Evolutionary conservation across 2,113 vertebrate species (phyloP).

Genomic region (Athene cunicularia): DNA sequence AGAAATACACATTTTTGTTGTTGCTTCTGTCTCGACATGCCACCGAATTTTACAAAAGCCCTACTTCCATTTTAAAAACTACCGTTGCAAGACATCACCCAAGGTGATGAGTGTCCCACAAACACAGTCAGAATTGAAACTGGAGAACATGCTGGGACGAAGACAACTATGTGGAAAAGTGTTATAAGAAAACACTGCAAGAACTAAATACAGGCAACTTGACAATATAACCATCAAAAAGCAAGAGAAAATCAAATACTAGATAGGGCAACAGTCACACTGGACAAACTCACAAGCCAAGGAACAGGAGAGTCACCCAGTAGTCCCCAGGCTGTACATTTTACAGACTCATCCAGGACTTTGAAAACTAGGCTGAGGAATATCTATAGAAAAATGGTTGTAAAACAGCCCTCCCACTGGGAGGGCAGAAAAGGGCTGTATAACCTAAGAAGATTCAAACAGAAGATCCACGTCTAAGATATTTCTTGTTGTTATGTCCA

Average conservation of each 20-base stretch:
- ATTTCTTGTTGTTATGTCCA: not conserved
- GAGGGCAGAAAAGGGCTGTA: not conserved
- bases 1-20: not conserved
- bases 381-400: not conserved
- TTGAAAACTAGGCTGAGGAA: not conserved
- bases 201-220: not conserved
- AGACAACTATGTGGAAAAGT: not conserved
- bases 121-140: not conserved
- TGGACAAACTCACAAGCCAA: not conserved
- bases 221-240: not conserved
- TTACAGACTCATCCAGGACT: not conserved
- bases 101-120: not conserved
- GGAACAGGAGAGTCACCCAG: not conserved
- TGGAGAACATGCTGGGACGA: not conserved
- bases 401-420: not conserved
- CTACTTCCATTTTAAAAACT: not conserved
- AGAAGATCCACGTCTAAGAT: not conserved
- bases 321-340: not conserved
- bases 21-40: not conserved
- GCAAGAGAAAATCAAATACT: not conserved
- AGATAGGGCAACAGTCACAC: rapidly evolving
- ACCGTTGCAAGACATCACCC: not conserved
- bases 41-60: not conserved
- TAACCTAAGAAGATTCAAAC: not conserved
- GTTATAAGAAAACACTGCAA: not conserved